Evolutionary conservation across 1,140 invertebrate species (phyloP), one percentile per base, ranked within the genome.

Genomic region (Ptiloglossa arizonensis): DNA sequence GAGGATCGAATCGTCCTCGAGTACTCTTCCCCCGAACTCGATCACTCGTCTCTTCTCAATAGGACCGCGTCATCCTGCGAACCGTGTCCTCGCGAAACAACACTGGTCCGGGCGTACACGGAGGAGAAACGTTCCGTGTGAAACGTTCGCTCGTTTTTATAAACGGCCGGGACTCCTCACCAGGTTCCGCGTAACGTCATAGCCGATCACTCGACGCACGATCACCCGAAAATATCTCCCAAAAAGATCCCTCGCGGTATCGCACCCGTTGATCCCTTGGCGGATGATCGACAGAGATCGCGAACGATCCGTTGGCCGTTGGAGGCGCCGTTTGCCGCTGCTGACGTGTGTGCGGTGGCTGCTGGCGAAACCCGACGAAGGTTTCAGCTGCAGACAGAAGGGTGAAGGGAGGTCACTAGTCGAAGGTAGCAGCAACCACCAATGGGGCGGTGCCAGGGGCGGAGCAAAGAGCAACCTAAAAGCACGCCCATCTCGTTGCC

Each of bases 261-360:
- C 63, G 56, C 27, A 68, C 32, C n/a, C 56, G 70, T 15, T 56
- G 66, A 68, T 80, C 50, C 56, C 27, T 6, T 69, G 32, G 63
- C 59, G 22, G 59, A 82, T 72, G 80, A 79, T 82, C 73, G 80
- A 77, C 67, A 73, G 69, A 48, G 63, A 85, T 80, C 71, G 54
- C 68, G 59, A 71, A 75, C 54, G 71, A 85, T 71, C 71, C 78
- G 81, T 79, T 56, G 52, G 38, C 82, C 64, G 71, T 80, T 83
- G 50, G 64, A 81, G 79, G 54, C 63, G 82, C 73, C 79, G 72
- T 83, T 83, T 70, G 77, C 57, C 81, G 81, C 69, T 82, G 82
- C 64, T 84, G 82, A 85, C 82, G 82, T 85, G 69, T 85, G 64
- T 85, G 82, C 82, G 64, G 64, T 84, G 78, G 79, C 74, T 80